These are phyloP conservation scores for Pholis gunnellus DNA, from an alignment of 2,113 vertebrate species.

Conservation along the genomic window DNA sequence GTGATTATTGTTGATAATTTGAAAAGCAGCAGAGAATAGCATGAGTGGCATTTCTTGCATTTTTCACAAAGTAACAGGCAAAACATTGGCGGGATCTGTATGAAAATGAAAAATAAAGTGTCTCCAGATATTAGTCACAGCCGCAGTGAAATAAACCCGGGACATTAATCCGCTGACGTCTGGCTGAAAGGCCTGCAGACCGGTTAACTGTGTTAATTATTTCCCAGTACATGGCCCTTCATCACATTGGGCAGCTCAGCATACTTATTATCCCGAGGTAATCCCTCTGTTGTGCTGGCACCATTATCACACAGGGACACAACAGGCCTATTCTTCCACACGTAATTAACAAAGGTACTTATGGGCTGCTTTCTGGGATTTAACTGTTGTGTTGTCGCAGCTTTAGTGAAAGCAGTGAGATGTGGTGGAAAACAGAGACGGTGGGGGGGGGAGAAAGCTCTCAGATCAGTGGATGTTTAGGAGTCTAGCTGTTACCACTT, in stretches of 20 bases:
- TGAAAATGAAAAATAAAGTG: slow-evolving; percentile 15
- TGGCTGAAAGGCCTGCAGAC: slow-evolving; percentile 35
- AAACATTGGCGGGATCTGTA: slow-evolving; percentile 46
- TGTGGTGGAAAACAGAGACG: slow-evolving; percentile 29
- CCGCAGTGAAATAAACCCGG: not conserved
- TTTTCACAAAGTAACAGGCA: slow-evolving; percentile 42
- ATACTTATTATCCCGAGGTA: slow-evolving; percentile 57
- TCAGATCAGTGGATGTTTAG: slow-evolving; percentile 16
- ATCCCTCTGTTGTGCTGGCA: slow-evolving; percentile 73
- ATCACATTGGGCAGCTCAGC: slow-evolving; percentile 69
- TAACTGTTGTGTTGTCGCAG: slow-evolving; percentile 62
- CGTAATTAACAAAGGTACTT: slow-evolving; percentile 74
- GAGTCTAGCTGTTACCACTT: slow-evolving; percentile 13
- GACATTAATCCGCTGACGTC: slow-evolving; percentile 47
- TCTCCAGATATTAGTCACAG: slow-evolving; percentile 30
- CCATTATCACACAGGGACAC: slow-evolving; percentile 69
- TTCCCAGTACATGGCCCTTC: slow-evolving; percentile 59
- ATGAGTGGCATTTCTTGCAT: slow-evolving; percentile 41
- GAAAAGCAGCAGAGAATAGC: slow-evolving; percentile 43
- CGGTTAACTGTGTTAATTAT: slow-evolving; percentile 70
- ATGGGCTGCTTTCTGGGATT: slow-evolving; percentile 68
- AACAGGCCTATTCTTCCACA: slow-evolving; percentile 75
- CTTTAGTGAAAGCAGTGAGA: slow-evolving; percentile 55
- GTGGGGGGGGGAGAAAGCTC: slow-evolving; percentile 30
- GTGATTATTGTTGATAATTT: slow-evolving; percentile 57